Evolutionary conservation across 1,140 invertebrate species (phyloP).

Genomic region (Rhagoletis pomonella): DNA sequence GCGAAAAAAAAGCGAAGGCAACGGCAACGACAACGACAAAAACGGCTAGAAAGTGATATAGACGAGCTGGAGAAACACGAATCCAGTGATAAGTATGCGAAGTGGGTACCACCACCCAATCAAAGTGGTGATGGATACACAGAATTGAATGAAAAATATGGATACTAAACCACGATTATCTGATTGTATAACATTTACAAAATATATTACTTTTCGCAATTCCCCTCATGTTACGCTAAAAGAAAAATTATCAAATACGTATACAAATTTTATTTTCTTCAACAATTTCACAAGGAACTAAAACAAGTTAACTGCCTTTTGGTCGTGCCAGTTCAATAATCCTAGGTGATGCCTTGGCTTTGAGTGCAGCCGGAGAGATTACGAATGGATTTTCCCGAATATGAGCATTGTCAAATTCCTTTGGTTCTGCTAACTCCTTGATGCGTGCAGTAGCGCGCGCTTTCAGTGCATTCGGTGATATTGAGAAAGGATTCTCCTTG

Average conservation of each 20-base stretch:
- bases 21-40: constrained; percentile 69
- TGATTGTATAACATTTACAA: not conserved
- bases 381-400: constrained; percentile 69
- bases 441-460: constrained; percentile 74
- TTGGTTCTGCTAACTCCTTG: constrained; percentile 75
- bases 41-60: constrained; percentile 72
- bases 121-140: constrained; percentile 89
- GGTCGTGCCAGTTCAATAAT: constrained; percentile 75
- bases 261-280: not conserved
- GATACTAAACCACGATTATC: constrained; percentile 77
- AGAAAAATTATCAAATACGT: not conserved
- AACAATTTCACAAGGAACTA: not conserved
- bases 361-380: constrained; percentile 73
- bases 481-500: constrained; percentile 68
- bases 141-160: constrained; percentile 87
- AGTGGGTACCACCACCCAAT: constrained; percentile 85
- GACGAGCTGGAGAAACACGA: constrained; percentile 76
- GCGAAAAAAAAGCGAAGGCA: constrained; percentile 58
- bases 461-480: constrained; percentile 71
- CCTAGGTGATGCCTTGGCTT: constrained; percentile 74
- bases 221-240: not conserved
- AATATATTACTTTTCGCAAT: not conserved
- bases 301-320: constrained; percentile 56
- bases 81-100: constrained; percentile 80
- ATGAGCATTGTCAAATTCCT: constrained; percentile 69